Conservation (phyloP, 92 coral and sea anemone species). For the Epizoanthus illoricatus region DNA sequence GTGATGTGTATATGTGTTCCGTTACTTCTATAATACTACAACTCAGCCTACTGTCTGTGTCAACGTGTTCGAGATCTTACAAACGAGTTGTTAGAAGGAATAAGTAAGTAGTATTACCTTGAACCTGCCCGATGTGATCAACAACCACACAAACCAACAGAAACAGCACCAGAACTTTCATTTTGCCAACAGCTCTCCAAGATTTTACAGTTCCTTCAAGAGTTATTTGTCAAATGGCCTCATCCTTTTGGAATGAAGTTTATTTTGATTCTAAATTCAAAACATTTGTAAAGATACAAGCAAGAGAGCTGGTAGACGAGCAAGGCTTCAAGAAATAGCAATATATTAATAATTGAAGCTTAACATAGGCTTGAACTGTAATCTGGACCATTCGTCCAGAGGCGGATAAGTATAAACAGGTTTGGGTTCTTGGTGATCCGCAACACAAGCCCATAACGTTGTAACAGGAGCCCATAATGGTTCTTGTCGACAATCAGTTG, state of each 20-base stretch:
- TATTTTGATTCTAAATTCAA: constrained; percentile 31
- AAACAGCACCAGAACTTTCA: constrained; percentile 24
- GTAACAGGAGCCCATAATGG: too few relatives aligned
- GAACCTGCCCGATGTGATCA: constrained; percentile 13
- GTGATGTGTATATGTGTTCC: too few relatives aligned
- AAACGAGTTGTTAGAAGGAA: too few relatives aligned
- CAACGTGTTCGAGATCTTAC: too few relatives aligned
- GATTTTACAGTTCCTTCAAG: constrained; percentile 32
- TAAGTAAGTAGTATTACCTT: not conserved
- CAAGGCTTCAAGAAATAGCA: not conserved
- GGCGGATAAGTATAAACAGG: too few relatives aligned
- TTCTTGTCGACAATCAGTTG: too few relatives aligned
- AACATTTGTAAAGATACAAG: constrained; percentile 31
- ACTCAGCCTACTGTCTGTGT: too few relatives aligned
- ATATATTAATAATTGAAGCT: constrained; percentile 11
- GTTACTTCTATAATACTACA: too few relatives aligned
- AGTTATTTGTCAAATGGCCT: constrained; percentile 24
- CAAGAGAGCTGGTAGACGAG: constrained; percentile 30
- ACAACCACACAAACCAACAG: constrained; percentile 20
- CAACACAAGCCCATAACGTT: too few relatives aligned
- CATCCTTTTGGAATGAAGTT: constrained; percentile 34
- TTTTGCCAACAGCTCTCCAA: constrained; percentile 32
- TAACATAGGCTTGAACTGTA: too few relatives aligned
- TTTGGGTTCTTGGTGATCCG: too few relatives aligned
- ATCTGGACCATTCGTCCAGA: too few relatives aligned